Percentiles rank a stretch among this genome's conserved stretches.
Conservation (phyloP, 2,113 vertebrate genomes). For the Albula glossodonta region DNA sequence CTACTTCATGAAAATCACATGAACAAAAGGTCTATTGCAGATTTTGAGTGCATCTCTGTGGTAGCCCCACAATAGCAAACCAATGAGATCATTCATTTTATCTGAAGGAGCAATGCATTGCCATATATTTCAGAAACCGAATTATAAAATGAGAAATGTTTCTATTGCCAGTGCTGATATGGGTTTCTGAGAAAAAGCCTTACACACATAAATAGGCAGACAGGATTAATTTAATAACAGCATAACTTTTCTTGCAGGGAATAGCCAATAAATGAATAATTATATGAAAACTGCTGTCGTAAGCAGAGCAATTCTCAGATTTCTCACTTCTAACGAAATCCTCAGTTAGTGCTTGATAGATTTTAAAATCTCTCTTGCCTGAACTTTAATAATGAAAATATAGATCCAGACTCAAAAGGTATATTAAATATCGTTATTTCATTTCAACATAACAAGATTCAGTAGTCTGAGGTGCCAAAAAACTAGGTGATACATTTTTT, state of each 20-base stretch:
- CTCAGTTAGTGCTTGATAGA: constrained; percentile 44
- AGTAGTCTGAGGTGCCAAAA: constrained; percentile 35
- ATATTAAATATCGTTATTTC: constrained; percentile 52
- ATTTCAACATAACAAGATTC: constrained; percentile 52
- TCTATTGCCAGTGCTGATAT: not conserved
- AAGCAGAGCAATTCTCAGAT: constrained; percentile 27
- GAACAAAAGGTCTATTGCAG: not conserved
- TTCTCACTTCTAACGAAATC: constrained; percentile 33
- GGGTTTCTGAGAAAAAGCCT: not conserved
- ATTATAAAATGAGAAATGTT: constrained; percentile 17
- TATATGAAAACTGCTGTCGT: constrained; percentile 53
- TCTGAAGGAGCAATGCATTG: not conserved
- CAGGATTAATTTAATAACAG: constrained; percentile 46
- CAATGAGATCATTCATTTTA: not conserved
- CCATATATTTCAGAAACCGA: not conserved
- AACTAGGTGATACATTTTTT: not conserved
- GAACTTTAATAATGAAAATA: constrained; percentile 49
- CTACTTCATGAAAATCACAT: not conserved
- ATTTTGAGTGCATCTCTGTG: not conserved
- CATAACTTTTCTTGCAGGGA: constrained; percentile 29
- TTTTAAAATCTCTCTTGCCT: constrained; percentile 46
- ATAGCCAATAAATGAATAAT: constrained; percentile 46
- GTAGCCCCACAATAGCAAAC: not conserved
- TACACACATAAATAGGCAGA: constrained; percentile 35
- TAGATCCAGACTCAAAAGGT: constrained; percentile 36